Base-by-base conservation (phyloP, 2,888 invertebrate genomes). In the Cacoxenus indagator region DNA sequence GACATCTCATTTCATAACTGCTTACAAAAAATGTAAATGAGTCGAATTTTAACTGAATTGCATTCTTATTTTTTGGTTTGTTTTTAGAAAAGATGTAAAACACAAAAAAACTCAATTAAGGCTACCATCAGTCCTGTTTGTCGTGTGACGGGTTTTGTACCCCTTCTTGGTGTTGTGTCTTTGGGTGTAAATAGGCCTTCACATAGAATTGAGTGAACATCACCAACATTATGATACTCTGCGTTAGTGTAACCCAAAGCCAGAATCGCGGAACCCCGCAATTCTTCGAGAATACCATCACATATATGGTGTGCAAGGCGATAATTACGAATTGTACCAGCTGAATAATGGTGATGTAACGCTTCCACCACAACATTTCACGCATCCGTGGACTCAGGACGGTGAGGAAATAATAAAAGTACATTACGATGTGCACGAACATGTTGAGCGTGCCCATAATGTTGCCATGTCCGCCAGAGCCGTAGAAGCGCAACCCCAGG, bases 341-440 rank as follows among this genome's bases (percentile, higher is more conserved):
- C 88, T 96, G 95, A 73, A 95, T 81, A 78, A 92, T 93, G 0
- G 95, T 96, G 72, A 96, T 92, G 79, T 94, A 90, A 76, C 93
- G 94, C 85, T 96, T 96, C 92, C 94, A 93, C 61, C 61, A 62
- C 0, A 93, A 85, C 66, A 92, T 92, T 66, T 92, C 88, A 79
- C 93, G 93, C 83, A 92, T 90, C 64, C 90, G 90, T 0, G 93
- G 93, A 57, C 93, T 90, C 67, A 92, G 89, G 0, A 94, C 93
- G 0, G 94, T 91, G 71, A 94, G 79, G 9, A 94, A 90, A 84
- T 96, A 96, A 85, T 96, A 94, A 0, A 89, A 88, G 84, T 96
- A 96, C 95, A 96, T 95, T 37, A 95, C 86, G 0, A 91, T 84
- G 81, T 96, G 96, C 0, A 96, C 93, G 72, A 93, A 91, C 0